Base-by-base conservation (phyloP, 1,140 invertebrate species). In the Lutraria rhynchaena region DNA sequence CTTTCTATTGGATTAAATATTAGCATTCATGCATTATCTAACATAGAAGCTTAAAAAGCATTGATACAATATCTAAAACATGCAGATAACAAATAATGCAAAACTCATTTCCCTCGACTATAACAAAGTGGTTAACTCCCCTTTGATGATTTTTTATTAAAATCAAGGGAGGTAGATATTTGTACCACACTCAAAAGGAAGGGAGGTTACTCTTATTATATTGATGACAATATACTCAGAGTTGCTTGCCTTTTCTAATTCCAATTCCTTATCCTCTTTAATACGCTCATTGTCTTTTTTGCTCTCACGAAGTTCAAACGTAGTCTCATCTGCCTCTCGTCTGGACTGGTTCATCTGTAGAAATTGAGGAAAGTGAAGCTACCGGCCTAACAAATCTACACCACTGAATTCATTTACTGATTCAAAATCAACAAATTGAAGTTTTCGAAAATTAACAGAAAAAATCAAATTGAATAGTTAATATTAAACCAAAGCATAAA, bases 231-330 rank as follows among this genome's bases (percentile, higher is more conserved):
- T 51, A 69, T 41, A 75, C 35, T 75, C 58, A 77, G 74, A 77
- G 61, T 77, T 27, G 61, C 87, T 85, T 83, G 91, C 90, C 89
- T 89, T 90, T 74, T 92, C 91, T 65, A 92, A 85, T 81, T 92
- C 91, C 57, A 77, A 44, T 63, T 92, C 87, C 35, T 88, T 86
- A 19, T 90, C 90, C 71, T 85, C 82, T 57, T 87, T 86, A 0
- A 89, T 51, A 27, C 84, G 81, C 11, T 81, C 80, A 22, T 81
- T 86, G 75, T 90, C 87, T 80, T 81, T 83, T 67, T 86, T 73
- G 46, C 85, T 81, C 70, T 89, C 89, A 41, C 89, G 88, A 41
- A 90, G 71, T 35, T 83, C 57, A 19, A 81, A 77, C 51, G 84
- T 82, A 1, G 89, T 88, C 11, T 92, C 89, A 74, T 90, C 90